Evolutionary conservation across 2,113 vertebrate species (phyloP).

Genomic region (Mus spicilegus): DNA sequence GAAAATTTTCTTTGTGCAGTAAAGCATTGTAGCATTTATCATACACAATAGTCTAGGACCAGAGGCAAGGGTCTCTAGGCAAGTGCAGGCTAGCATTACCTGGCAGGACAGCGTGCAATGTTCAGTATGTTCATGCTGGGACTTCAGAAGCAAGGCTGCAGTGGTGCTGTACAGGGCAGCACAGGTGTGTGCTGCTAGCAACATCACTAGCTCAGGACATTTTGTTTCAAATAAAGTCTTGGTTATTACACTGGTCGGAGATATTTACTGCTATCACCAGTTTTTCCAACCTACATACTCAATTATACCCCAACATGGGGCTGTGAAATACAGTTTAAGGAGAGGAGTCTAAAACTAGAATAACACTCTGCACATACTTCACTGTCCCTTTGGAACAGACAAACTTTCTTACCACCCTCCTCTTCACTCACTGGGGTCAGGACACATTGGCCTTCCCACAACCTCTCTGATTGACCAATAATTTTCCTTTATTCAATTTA

Average conservation of each 20-base stretch:
- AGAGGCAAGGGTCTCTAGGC: no score
- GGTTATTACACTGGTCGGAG: not conserved
- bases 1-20: not conserved
- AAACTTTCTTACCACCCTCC: not conserved
- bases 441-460: not conserved
- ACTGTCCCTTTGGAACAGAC: not conserved
- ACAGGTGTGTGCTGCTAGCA: not conserved
- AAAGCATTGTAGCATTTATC: not conserved
- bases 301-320: not conserved
- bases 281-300: not conserved
- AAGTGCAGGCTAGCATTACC: not conserved
- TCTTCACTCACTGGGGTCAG: not conserved
- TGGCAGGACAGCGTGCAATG: not conserved
- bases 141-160: not conserved
- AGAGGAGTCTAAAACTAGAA: not conserved
- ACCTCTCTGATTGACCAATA: not conserved
- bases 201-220: not conserved
- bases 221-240: not conserved
- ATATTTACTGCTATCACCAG: not conserved
- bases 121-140: not conserved
- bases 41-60: not conserved
- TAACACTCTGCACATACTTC: not conserved
- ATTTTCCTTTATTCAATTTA: not conserved
- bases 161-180: not conserved
- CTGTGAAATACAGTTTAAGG: not conserved